Percentiles rank a stretch among this genome's conserved stretches.
These are phyloP conservation scores for Isaurus tuberculatus DNA, from an alignment of 92 coral and sea anemone species.

Conservation along the genomic window DNA sequence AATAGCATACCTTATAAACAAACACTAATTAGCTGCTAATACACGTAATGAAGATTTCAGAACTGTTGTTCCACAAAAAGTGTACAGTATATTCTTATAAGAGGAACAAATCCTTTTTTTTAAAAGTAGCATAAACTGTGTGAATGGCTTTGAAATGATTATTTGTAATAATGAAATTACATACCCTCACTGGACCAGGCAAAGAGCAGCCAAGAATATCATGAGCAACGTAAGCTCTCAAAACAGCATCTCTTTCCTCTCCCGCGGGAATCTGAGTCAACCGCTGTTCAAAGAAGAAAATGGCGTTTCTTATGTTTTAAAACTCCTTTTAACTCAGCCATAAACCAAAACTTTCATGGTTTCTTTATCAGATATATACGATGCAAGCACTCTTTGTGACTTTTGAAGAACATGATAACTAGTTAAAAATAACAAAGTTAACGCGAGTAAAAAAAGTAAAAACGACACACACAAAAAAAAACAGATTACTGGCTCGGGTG, in stretches of 20 bases:
- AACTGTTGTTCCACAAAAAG: background rate
- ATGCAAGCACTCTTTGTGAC: too few species aligned
- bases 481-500: too few species aligned
- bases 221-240: constrained; percentile 85
- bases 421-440: too few species aligned
- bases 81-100: background rate
- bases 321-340: too few species aligned
- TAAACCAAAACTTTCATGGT: background rate
- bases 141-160: too few species aligned
- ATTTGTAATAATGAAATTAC: background rate
- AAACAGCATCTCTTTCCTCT: constrained; percentile 80
- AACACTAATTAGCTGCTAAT: background rate
- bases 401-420: too few species aligned
- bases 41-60: background rate
- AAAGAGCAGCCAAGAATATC: constrained; percentile 90
- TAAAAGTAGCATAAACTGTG: background rate
- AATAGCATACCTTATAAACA: too few species aligned
- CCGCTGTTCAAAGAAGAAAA: constrained; percentile 58
- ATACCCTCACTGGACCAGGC: constrained; percentile 73
- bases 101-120: too few species aligned
- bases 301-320: background rate
- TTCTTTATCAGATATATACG: background rate
- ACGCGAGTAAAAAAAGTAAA: too few species aligned
- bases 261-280: constrained; percentile 77
- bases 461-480: too few species aligned